These are phyloP conservation scores for Xenopus borealis DNA, from an alignment of 2,113 vertebrate genomes.

Conservation along the genomic window DNA sequence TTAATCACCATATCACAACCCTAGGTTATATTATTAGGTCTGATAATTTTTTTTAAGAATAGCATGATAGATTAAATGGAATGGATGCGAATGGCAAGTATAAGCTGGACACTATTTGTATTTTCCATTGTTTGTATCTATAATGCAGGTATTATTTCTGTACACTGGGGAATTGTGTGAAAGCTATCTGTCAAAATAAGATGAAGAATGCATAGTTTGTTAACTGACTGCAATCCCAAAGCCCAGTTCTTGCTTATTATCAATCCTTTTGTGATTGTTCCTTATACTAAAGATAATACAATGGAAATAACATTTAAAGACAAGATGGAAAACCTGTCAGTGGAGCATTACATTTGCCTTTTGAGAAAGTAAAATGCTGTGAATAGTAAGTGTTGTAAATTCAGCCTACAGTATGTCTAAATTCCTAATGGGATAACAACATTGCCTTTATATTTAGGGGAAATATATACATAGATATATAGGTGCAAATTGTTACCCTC, in stretches of 20 bases:
- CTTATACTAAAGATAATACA: conserved; percentile 41
- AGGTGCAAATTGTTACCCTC: too few relatives aligned
- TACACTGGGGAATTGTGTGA: conserved; percentile 35
- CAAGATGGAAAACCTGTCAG: conserved; percentile 33
- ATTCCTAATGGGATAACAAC: conserved; percentile 43
- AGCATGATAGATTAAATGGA: not conserved
- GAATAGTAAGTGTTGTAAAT: conserved; percentile 27
- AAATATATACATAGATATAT: too few relatives aligned
- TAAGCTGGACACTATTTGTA: too few relatives aligned
- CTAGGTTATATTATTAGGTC: conserved; percentile 23
- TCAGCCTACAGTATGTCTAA: conserved; percentile 31
- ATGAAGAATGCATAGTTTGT: conserved; percentile 38
- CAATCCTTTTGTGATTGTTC: conserved; percentile 20
- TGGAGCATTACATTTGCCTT: conserved; percentile 36
- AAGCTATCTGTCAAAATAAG: conserved; percentile 36
- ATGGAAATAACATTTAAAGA: conserved; percentile 25
- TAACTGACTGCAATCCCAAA: conserved; percentile 16
- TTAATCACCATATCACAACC: too few relatives aligned
- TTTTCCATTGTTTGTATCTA: conserved; percentile 49
- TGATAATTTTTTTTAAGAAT: conserved; percentile 47
- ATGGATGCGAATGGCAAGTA: too few relatives aligned
- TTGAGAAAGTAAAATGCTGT: conserved; percentile 41
- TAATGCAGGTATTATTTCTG: conserved; percentile 48
- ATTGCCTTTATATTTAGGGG: conserved; percentile 38
- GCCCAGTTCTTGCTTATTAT: conserved; percentile 2